Percentiles rank a stretch among this genome's conserved stretches.
phyloP scores from a whole-genome alignment of 2,113 vertebrate genomes.

The Cottus gobio region DNA sequence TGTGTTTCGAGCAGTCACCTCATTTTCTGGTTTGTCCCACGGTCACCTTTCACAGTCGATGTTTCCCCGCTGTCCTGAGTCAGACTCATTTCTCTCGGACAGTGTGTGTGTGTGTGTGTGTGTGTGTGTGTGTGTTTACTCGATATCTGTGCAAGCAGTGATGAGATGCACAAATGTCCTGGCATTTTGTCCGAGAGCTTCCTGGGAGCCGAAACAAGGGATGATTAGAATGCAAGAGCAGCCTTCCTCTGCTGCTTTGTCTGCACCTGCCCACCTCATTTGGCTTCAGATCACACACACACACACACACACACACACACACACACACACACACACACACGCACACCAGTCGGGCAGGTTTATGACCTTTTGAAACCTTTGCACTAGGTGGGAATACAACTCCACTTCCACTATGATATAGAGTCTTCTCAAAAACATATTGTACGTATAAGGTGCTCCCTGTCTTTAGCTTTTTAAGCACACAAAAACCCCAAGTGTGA shows the following conservation, averaged over 20 bases:
- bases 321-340: slow-evolving; percentile 19
- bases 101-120: slow-evolving; percentile 1
- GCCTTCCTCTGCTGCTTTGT: slow-evolving; percentile 51
- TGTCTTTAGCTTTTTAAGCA: background rate
- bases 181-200: slow-evolving; percentile 42
- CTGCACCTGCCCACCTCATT: slow-evolving; percentile 41
- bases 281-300: slow-evolving; percentile 22
- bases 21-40: no score
- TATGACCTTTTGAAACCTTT: slow-evolving; percentile 8
- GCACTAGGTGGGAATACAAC: background rate
- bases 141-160: slow-evolving; percentile 43
- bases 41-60: no score
- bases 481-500: background rate
- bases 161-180: slow-evolving; percentile 52
- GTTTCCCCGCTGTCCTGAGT: no score
- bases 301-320: slow-evolving; percentile 26
- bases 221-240: slow-evolving; percentile 64
- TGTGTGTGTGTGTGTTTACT: slow-evolving; percentile 35
- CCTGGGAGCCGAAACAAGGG: slow-evolving; percentile 44
- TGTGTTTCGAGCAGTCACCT: no score
- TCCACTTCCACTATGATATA: background rate
- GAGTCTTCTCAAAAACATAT: background rate
- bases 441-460: background rate
- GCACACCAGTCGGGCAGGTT: background rate
- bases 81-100: no score